phyloP scores from a whole-genome alignment of 92 coral and sea anemone genomes.

The Epizoanthus ramosus region DNA sequence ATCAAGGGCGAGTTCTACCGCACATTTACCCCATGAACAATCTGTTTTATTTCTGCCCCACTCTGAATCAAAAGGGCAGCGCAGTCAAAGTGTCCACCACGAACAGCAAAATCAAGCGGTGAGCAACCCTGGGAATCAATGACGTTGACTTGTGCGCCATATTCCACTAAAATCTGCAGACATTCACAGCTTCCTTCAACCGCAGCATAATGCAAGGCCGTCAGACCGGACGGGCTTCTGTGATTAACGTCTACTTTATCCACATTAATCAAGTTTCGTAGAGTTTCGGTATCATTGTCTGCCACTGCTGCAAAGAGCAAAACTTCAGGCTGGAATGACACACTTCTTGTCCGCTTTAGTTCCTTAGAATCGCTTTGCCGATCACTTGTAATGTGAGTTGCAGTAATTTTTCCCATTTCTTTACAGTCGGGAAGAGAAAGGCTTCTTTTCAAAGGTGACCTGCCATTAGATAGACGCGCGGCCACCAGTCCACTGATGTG shows the following conservation, averaged over 20 bases:
- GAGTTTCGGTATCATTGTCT: conserved; percentile 81
- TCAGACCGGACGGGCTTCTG: conserved; percentile 83
- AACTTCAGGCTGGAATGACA: conserved; percentile 87
- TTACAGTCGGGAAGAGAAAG: conserved; percentile 81
- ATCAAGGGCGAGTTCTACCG: not conserved
- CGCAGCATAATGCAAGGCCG: conserved; percentile 92
- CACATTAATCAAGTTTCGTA: conserved; percentile 63
- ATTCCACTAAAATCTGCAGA: conserved; percentile 65
- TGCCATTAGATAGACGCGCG: not conserved
- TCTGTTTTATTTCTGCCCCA: conserved; percentile 91
- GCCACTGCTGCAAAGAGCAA: conserved; percentile 83
- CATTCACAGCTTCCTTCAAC: conserved; percentile 91
- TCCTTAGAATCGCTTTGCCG: conserved; percentile 29
- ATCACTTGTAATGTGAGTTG: conserved; percentile 25
- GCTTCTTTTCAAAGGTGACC: conserved; percentile 59
- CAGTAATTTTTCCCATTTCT: conserved; percentile 61
- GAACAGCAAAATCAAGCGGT: conserved; percentile 93
- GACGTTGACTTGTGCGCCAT: conserved; percentile 74
- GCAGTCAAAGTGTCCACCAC: conserved; percentile 96
- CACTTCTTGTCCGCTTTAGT: conserved; percentile 78
- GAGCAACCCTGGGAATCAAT: conserved; percentile 85
- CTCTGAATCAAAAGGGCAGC: conserved; percentile 88
- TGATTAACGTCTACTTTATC: conserved; percentile 77
- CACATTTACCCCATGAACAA: conserved; percentile 73
- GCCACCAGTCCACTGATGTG: conserved; percentile 4